Evolutionary conservation across 2,888 invertebrate species (phyloP).

Genomic region (Epistrophe eligans): DNA sequence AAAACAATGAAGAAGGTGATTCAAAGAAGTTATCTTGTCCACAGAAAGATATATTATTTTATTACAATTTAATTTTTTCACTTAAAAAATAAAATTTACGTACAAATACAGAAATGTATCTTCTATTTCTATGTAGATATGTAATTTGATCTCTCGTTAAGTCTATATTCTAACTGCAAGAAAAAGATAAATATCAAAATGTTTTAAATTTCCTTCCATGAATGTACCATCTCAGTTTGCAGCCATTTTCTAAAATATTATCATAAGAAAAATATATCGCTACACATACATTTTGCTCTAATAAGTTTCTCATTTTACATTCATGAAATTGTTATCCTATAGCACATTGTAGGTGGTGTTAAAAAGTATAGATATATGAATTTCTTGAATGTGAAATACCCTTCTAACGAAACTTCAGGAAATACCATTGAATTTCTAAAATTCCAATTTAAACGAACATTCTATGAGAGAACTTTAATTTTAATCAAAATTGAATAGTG

Average conservation of each 20-base stretch:
- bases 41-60: too few species aligned
- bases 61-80: too few species aligned
- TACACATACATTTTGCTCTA: background rate
- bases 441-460: background rate
- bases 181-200: slow-evolving; percentile 2
- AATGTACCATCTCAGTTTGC: background rate
- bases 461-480: background rate
- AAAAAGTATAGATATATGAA: background rate
- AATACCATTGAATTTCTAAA: slow-evolving; percentile 8
- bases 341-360: background rate
- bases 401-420: background rate
- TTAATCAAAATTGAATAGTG: background rate
- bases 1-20: too few species aligned
- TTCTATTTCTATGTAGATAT: too few species aligned
- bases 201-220: background rate
- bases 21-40: too few species aligned
- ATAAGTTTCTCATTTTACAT: slow-evolving; percentile 23
- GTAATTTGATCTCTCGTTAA: background rate
- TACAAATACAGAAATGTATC: too few species aligned
- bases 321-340: slow-evolving; percentile 1
- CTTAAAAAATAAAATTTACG: too few species aligned
- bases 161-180: background rate
- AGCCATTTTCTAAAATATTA: background rate
- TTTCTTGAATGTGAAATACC: background rate
- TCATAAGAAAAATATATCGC: background rate